phyloP scores from a whole-genome alignment of 2,797 vertebrate species.

The Harpagifer antarcticus region DNA sequence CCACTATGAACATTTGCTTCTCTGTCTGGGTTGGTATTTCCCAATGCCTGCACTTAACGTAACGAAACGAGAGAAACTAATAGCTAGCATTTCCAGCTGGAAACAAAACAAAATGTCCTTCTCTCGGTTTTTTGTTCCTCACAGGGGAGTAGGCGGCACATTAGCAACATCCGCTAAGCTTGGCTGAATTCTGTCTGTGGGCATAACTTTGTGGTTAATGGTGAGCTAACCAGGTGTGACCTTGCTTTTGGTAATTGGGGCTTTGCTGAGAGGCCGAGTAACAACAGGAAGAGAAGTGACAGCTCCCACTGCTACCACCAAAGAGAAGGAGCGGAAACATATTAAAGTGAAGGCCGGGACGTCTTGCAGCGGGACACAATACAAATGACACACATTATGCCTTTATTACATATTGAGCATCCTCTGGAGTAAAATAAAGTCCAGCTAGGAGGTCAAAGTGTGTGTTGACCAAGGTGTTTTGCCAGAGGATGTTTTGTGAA shows the following conservation, averaged over 20 bases:
- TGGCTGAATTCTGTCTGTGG: constrained; percentile 43
- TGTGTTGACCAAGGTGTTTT: constrained; percentile 51
- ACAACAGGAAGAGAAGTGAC: constrained; percentile 73
- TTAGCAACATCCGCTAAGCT: constrained; percentile 46
- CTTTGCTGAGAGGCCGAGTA: constrained; percentile 64
- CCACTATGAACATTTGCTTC: no score
- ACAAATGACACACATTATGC: no score
- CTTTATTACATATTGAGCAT: neutral
- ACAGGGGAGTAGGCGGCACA: constrained; percentile 40
- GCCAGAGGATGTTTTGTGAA: constrained; percentile 40
- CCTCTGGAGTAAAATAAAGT: constrained; percentile 27
- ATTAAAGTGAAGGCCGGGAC: constrained; percentile 3
- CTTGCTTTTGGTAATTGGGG: constrained; percentile 67
- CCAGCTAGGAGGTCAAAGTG: constrained; percentile 29
- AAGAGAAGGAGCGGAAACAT: constrained; percentile 34
- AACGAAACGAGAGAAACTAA: neutral
- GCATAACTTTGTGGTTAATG: constrained; percentile 50
- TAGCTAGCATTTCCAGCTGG: neutral
- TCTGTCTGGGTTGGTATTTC: no score
- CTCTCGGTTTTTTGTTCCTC: constrained; percentile 23
- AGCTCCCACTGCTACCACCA: constrained; percentile 57
- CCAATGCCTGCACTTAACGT: no score
- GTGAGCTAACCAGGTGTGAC: constrained; percentile 58
- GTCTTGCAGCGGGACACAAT: no score
- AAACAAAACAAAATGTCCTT: neutral